phyloP scores from a whole-genome alignment of 2,797 vertebrate species.

The Onychomys leucogaster region DNA sequence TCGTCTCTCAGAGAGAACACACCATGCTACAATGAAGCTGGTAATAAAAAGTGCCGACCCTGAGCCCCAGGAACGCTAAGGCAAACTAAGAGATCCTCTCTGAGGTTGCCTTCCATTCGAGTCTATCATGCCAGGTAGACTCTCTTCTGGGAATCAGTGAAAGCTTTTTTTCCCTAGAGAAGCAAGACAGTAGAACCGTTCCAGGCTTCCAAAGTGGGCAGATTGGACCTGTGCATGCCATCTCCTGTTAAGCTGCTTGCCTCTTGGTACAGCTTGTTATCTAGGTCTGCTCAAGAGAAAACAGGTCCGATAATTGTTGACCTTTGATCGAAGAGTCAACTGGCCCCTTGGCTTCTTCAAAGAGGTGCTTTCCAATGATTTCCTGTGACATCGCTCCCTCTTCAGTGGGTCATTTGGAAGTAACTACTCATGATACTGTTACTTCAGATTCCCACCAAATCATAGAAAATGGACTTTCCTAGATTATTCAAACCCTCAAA shows the following conservation, averaged over 20 bases:
- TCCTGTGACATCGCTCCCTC: neutral
- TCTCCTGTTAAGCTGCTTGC: neutral
- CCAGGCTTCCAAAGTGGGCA: neutral
- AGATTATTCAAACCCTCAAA: neutral
- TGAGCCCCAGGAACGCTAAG: neutral
- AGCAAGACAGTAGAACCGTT: neutral
- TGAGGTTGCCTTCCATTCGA: neutral
- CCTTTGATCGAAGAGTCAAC: constrained; percentile 44
- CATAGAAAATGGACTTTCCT: constrained; percentile 55
- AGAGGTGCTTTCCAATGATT: constrained; percentile 13
- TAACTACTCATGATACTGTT: neutral
- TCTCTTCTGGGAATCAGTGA: constrained; percentile 16
- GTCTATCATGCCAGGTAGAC: neutral
- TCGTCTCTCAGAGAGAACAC: neutral
- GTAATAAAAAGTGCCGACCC: neutral
- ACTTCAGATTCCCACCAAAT: constrained; percentile 51
- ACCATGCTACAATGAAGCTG: neutral
- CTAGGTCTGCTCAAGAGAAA: constrained; percentile 27
- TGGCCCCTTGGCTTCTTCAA: neutral
- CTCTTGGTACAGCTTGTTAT: neutral
- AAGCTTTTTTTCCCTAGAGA: constrained; percentile 12
- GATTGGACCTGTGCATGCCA: neutral
- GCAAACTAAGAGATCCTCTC: neutral
- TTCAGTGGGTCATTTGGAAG: constrained; percentile 44
- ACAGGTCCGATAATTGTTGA: constrained; percentile 29